Percentiles rank a stretch among this genome's conserved stretches.
phyloP scores from a whole-genome alignment of 1,140 invertebrate genomes.

The Plodia interpunctella region DNA sequence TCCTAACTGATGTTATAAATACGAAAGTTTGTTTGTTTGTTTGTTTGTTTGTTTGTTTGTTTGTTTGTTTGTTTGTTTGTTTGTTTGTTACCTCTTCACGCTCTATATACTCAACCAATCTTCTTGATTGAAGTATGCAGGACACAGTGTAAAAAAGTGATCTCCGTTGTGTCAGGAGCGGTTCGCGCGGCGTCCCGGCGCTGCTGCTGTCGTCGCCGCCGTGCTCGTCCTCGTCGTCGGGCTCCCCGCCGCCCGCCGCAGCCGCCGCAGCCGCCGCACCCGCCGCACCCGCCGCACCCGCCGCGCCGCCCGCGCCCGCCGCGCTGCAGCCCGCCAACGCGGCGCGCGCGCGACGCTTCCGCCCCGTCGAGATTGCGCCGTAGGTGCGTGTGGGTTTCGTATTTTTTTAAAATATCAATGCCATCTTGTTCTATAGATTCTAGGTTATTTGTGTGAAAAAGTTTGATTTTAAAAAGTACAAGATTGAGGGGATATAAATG shows the following conservation, averaged over 20 bases:
- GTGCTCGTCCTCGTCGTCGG: constrained; percentile 29
- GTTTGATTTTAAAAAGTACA: too few relatives aligned
- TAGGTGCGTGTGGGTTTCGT: constrained; percentile 26
- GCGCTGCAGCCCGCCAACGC: constrained; percentile 39
- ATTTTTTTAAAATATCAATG: not conserved
- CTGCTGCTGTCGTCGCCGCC: constrained; percentile 39
- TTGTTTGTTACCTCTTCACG: too few relatives aligned
- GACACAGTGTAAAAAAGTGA: too few relatives aligned
- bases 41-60: too few relatives aligned
- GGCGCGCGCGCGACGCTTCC: constrained; percentile 47
- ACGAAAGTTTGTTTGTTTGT: too few relatives aligned
- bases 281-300: too few relatives aligned
- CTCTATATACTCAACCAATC: too few relatives aligned
- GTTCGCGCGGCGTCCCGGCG: constrained; percentile 33
- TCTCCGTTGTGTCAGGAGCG: constrained; percentile 24
- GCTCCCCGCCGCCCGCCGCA: constrained; percentile 23
- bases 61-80: too few relatives aligned
- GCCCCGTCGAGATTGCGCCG: constrained; percentile 48
- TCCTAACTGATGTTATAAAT: too few relatives aligned
- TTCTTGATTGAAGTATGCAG: too few relatives aligned
- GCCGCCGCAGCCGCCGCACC: constrained; percentile 25
- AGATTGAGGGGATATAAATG: too few relatives aligned
- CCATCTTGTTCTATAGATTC: not conserved
- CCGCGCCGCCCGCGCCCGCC: constrained; percentile 16
- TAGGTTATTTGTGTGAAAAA: not conserved